Base-by-base conservation (phyloP, 2,888 invertebrate species). In the Nesidiocoris tenuis region DNA sequence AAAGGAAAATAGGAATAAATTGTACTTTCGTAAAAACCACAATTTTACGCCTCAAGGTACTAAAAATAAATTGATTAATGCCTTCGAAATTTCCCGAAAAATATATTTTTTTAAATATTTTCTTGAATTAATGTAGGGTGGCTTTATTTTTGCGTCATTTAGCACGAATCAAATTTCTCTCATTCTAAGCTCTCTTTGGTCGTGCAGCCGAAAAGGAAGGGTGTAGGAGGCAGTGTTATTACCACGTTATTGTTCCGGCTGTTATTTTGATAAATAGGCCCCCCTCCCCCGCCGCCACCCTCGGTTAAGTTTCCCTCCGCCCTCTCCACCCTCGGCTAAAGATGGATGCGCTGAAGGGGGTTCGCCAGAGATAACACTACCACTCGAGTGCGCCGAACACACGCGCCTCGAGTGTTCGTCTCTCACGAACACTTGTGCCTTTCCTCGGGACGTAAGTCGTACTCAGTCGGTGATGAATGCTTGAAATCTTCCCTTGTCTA, bases 261-360 rank as follows among this genome's bases (percentile, higher is more conserved):
- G 79, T 79, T 79, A 79, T 79, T 79, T 79, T 79, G 79, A 79
- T 79, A 79, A 79, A 79, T 79, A 79, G 79, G 78, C 77, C 70
- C 59, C 74, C 63, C 39, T 39, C 39, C 5, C 39, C 39, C 3
- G 76, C 78, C 72, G 70, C n/a, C n/a, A n/a, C n/a, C n/a, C n/a
- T n/a, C n/a, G n/a, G n/a, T n/a, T n/a, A n/a, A n/a, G n/a, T n/a
- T n/a, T n/a, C n/a, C n/a, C n/a, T n/a, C n/a, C n/a, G n/a, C n/a
- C n/a, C 77, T 67, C 59, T 72, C 63, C 39, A 7, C 39, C 5
- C 39, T 12, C 3, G 76, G 79, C 72, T 67, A 78, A 78, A 81
- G 79, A 80, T 78, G 79, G 79, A 81, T 79, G 80, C 79, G 78
- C 22, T 23, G 77, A 79, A 79, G 80, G 79, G 79, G 80, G 76